phyloP scores from a whole-genome alignment of 1,140 invertebrate species.

The Magallana angulata region DNA sequence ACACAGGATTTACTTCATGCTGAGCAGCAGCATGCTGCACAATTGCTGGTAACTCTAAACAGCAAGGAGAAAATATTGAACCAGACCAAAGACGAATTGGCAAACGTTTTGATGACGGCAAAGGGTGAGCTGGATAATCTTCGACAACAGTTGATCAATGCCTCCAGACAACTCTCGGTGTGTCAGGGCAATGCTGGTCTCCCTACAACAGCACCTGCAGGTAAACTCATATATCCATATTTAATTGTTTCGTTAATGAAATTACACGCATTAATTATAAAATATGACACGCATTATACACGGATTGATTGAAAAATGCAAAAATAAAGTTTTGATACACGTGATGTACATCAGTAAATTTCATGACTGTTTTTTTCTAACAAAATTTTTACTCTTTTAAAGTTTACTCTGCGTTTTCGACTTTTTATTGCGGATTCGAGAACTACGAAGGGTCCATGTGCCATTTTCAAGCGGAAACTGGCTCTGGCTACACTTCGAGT shows the following conservation, averaged over 20 bases:
- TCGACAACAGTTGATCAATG: slow-evolving; percentile 45
- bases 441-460: slow-evolving; percentile 16
- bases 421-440: slow-evolving; percentile 38
- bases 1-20: slow-evolving; percentile 38
- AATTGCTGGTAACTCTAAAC: slow-evolving; percentile 46
- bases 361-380: too few relatives aligned
- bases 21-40: slow-evolving; percentile 34
- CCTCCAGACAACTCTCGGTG: slow-evolving; percentile 32
- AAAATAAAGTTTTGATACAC: too few relatives aligned
- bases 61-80: slow-evolving; percentile 56
- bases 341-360: too few relatives aligned
- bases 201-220: neutral
- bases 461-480: neutral
- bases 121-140: slow-evolving; percentile 34
- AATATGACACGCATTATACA: too few relatives aligned
- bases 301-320: too few relatives aligned
- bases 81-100: slow-evolving; percentile 50
- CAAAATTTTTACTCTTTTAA: neutral
- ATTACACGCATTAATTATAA: too few relatives aligned
- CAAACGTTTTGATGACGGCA: slow-evolving; percentile 40
- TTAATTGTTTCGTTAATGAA: too few relatives aligned
- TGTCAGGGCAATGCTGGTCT: slow-evolving; percentile 44
- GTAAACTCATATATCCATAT: neutral
- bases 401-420: neutral
- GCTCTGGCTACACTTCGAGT: neutral